phyloP scores from a whole-genome alignment of 2,888 invertebrate genomes.

The Hedya salicella region DNA sequence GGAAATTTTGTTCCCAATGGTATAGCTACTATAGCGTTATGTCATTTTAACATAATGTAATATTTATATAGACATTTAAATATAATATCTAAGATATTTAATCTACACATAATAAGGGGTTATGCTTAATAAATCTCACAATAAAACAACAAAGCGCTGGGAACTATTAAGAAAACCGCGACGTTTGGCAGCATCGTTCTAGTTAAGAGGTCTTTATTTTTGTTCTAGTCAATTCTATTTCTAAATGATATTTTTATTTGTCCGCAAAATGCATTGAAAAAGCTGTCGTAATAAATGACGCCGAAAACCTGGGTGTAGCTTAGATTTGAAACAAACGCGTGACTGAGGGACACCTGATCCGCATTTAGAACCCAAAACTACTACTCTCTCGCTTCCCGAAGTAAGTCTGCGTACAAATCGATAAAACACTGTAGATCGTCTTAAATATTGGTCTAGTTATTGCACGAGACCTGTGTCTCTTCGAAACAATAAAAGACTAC shows the following conservation, averaged over 20 bases:
- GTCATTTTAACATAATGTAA: no score
- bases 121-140: not conserved
- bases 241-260: not conserved
- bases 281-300: not conserved
- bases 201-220: not conserved
- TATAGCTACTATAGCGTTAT: no score
- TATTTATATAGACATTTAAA: not conserved
- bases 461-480: constrained; percentile 68
- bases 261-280: not conserved
- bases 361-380: constrained; percentile 14
- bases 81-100: not conserved
- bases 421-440: constrained; percentile 81
- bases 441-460: constrained; percentile 85
- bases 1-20: no score
- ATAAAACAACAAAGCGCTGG: not conserved
- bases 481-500: constrained; percentile 64
- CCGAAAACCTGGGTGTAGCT: not conserved
- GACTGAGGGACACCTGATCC: not conserved
- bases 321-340: not conserved
- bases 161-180: not conserved
- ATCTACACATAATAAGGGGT: not conserved
- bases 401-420: constrained; percentile 77
- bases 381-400: constrained; percentile 49
- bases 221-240: not conserved
- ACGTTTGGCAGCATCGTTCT: no score